Conservation (phyloP, 2,113 vertebrate species). For the Bolborhynchus lineola region DNA sequence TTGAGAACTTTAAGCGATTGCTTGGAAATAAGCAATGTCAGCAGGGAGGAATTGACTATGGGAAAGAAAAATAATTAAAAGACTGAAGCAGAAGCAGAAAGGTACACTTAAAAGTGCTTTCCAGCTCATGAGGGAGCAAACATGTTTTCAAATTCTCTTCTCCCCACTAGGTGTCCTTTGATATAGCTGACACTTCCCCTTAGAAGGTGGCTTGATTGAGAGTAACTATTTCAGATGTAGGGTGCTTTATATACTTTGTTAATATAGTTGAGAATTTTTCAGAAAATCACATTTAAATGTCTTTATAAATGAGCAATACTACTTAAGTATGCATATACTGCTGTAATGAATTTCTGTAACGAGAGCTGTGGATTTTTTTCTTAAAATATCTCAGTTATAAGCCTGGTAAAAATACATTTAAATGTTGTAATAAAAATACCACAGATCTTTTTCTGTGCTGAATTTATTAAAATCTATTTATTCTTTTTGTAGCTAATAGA, state of each 20-base stretch:
- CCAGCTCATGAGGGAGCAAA: background rate
- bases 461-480: constrained; percentile 10
- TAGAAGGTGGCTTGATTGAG: background rate
- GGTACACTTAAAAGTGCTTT: background rate
- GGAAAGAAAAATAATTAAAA: background rate
- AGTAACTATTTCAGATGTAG: background rate
- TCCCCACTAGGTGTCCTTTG: background rate
- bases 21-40: background rate
- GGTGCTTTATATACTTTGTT: background rate
- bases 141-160: background rate
- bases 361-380: background rate
- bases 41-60: background rate
- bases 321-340: background rate
- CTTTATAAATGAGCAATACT: background rate
- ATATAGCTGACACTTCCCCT: background rate
- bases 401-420: background rate
- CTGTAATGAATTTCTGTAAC: constrained; percentile 7
- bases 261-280: background rate
- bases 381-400: background rate
- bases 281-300: background rate
- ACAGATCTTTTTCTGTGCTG: background rate
- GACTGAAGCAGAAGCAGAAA: background rate
- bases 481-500: constrained; percentile 18
- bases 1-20: background rate
- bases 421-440: background rate